Percentiles rank a stretch among this genome's conserved stretches.
phyloP scores from a whole-genome alignment of 2,797 vertebrate species.

The Epinephelus malabaricus region DNA sequence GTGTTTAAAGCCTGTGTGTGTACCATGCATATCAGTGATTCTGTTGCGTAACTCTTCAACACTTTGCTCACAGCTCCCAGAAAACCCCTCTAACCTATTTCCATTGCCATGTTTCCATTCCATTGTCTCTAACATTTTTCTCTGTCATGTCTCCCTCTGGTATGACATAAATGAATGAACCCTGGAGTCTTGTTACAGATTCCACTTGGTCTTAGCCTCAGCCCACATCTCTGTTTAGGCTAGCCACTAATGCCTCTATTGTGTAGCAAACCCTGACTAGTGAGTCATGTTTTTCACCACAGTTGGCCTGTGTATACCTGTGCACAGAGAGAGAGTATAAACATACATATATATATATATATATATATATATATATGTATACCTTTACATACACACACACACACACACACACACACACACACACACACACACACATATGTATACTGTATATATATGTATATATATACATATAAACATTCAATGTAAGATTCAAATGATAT shows the following conservation, averaged over 20 bases:
- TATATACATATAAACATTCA: too few species aligned
- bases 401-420: neutral
- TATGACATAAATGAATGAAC: conserved; percentile 32
- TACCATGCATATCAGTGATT: neutral
- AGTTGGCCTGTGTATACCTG: conserved; percentile 26
- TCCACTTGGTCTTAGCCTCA: neutral
- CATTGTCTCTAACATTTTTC: conserved; percentile 24
- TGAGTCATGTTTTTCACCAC: conserved; percentile 30
- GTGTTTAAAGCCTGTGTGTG: neutral
- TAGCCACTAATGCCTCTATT: conserved; percentile 21
- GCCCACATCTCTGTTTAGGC: conserved; percentile 17
- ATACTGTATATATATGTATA: too few species aligned
- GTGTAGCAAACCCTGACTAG: conserved; percentile 24
- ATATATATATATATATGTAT: too few species aligned
- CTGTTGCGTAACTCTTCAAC: conserved; percentile 10
- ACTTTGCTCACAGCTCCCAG: conserved; percentile 5
- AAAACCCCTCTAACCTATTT: neutral
- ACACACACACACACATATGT: too few species aligned
- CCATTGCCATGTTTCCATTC: conserved; percentile 41
- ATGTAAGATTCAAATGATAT: too few species aligned
- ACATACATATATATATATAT: too few species aligned
- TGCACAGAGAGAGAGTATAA: neutral
- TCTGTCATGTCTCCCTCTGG: conserved; percentile 20
- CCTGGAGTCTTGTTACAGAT: conserved; percentile 25
- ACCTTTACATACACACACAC: neutral